phyloP scores from a whole-genome alignment of 1,140 invertebrate species.

The Drosophila tropicalis region DNA sequence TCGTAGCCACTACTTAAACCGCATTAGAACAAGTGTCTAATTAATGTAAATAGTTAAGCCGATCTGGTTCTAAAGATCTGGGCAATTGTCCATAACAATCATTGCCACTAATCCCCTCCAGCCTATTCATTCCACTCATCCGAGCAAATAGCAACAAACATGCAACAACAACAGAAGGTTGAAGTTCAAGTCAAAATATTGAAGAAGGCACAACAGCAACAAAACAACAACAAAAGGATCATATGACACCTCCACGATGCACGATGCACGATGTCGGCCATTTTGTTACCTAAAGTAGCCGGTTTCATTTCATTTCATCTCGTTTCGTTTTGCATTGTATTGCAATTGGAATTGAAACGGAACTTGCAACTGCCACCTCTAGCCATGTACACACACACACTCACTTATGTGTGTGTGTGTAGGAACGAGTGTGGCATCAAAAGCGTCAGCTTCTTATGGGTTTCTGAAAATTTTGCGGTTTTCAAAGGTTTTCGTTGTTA shows the following conservation, averaged over 20 bases:
- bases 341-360: constrained; percentile 1
- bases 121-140: constrained; percentile 9
- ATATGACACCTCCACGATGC: constrained; percentile 18
- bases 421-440: constrained; percentile 13
- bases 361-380: not conserved
- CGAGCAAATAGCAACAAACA: constrained; percentile 28
- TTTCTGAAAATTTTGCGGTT: constrained; percentile 81
- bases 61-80: constrained; percentile 30
- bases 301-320: constrained; percentile 29
- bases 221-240: constrained; percentile 21
- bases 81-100: constrained; percentile 61
- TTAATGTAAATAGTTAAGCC: constrained; percentile 64
- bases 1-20: constrained; percentile 20
- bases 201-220: not conserved
- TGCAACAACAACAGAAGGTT: constrained; percentile 13
- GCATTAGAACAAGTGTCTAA: constrained; percentile 67
- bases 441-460: constrained; percentile 59
- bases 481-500: constrained; percentile 50
- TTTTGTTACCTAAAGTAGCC: constrained; percentile 50
- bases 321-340: constrained; percentile 18
- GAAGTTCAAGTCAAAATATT: constrained; percentile 10
- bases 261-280: constrained; percentile 44
- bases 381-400: not conserved
- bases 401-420: no score
- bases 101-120: constrained; percentile 43